Conservation (phyloP, 2,797 vertebrate species). For the Dromococcyx pavoninus region DNA sequence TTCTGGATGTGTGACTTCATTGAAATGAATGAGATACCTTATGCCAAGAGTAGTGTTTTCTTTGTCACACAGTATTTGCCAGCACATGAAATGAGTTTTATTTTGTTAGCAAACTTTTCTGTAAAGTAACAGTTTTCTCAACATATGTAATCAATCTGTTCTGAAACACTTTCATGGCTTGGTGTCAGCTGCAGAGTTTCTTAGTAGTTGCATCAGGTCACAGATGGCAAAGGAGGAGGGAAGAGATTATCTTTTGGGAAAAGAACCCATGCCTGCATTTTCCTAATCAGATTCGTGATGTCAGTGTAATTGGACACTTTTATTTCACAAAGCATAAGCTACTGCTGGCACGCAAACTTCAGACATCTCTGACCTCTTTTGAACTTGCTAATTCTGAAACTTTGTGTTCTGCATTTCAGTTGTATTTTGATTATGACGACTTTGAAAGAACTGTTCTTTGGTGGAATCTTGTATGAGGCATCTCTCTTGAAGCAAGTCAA, state of each 20-base stretch:
- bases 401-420: not conserved
- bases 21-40: not conserved
- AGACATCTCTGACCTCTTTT: not conserved
- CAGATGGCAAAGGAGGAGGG: not conserved
- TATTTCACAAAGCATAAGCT: not conserved
- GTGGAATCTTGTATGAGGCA: not conserved
- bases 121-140: not conserved
- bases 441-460: conserved; percentile 2
- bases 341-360: not conserved
- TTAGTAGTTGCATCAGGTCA: not conserved
- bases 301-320: not conserved
- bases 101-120: not conserved
- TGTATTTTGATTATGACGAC: not conserved
- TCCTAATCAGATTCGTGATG: not conserved
- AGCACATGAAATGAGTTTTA: accelerated
- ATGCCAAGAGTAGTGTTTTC: not conserved
- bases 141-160: not conserved
- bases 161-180: not conserved
- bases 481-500: conserved; percentile 37
- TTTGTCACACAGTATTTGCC: not conserved
- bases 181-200: not conserved
- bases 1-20: not conserved
- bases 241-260: not conserved
- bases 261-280: not conserved
- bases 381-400: not conserved